Base-by-base conservation (phyloP, 2,797 vertebrate species). In the Lates japonicus region DNA sequence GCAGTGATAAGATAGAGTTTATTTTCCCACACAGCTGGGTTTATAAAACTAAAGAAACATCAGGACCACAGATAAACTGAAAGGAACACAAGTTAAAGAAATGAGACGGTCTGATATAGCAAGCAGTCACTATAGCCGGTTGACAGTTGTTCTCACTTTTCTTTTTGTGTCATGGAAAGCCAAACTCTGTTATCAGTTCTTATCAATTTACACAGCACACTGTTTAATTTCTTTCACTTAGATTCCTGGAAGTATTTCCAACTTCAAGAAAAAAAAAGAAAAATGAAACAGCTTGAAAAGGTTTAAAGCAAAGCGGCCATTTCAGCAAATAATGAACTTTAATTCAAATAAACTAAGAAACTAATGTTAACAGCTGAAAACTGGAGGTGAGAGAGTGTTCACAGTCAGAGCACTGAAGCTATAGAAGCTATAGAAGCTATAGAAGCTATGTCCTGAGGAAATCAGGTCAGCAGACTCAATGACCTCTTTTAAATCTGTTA, bases 1-100 rank as follows among this genome's bases (percentile, higher is more conserved):
- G 14, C 20, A 13, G 60, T 17, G 86, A 90, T 88, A 87, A 88
- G 41, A 70, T 31, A 68, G 13, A n/a, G 16, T 65, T 80, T 52
- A 55, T 62, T 48, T 25, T 84, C 48, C 59, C 0, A n/a, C 3
- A 0, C 2, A 14, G 10, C 0, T 33, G 29, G 35, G 39, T 42
- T 76, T 7, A 59, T 68, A 76, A 51, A 22, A 19, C 33, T 31
- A 3, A 16, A n/a, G 29, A 59, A 73, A 39, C 58, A 7, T 49
- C 39, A 70, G 4, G 1, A 60, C 8, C 14, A 58, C 46, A 49
- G 10, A 77, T 42, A 69, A 42, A 63, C 46, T 48, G 5, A 42
- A 1, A 41, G 13, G 0, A 37, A 76, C 17, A 33, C 4, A 62
- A 33, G 22, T 35, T 20, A 3, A 31, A 48, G 41, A 12, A 78